These are phyloP conservation scores for Elaphurus davidianus DNA, from an alignment of 2,113 vertebrate genomes.

Conservation along the genomic window DNA sequence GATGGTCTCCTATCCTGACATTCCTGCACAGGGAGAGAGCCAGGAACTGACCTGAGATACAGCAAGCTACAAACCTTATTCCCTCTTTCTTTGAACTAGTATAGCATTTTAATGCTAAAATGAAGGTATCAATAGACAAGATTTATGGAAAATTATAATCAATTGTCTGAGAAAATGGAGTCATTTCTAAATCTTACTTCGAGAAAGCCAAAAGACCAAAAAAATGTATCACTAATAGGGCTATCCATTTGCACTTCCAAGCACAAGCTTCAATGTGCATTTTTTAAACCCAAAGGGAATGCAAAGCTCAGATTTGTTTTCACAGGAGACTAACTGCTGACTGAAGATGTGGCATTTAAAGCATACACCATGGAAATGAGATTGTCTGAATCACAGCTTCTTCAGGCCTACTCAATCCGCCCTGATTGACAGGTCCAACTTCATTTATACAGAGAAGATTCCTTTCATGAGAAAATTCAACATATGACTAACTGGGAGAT, in stretches of 20 bases:
- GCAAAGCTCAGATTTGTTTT: constrained; percentile 47
- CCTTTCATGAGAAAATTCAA: constrained; percentile 36
- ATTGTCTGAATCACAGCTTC: constrained; percentile 55
- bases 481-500: constrained; percentile 35
- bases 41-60: not conserved
- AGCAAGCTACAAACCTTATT: not conserved
- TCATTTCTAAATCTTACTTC: not conserved
- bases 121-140: not conserved
- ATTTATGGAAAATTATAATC: not conserved
- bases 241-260: not conserved
- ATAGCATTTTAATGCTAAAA: not conserved
- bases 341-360: constrained; percentile 55
- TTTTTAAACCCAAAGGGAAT: constrained; percentile 35
- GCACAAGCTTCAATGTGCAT: not conserved
- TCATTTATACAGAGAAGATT: not conserved
- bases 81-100: not conserved
- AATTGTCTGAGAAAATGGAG: not conserved
- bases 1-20: not conserved
- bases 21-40: not conserved
- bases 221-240: not conserved
- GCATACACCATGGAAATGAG: constrained; percentile 57
- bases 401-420: constrained; percentile 13
- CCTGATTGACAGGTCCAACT: constrained; percentile 31
- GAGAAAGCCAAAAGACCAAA: not conserved
- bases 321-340: constrained; percentile 50